Evolutionary conservation across 1,140 invertebrate genomes (phyloP).

Genomic region (Theocolax elegans): DNA sequence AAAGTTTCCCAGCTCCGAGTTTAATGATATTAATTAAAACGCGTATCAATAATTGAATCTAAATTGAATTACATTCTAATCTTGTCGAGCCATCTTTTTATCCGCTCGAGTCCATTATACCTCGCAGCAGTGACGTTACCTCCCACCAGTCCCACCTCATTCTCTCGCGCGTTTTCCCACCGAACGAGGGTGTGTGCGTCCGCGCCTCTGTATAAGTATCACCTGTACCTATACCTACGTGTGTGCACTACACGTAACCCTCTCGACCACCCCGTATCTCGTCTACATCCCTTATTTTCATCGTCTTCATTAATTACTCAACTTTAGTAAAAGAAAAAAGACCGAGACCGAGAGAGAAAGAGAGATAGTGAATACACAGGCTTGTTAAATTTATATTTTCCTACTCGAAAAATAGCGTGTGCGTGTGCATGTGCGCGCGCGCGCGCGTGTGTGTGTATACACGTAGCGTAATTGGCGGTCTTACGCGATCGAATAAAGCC

Average conservation of each 20-base stretch:
- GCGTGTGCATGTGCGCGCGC: too few relatives aligned
- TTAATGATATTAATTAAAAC: slow-evolving; percentile 51
- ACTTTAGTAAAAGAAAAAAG: neutral
- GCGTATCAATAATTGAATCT: slow-evolving; percentile 53
- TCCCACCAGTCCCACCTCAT: neutral
- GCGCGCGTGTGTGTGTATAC: too few relatives aligned
- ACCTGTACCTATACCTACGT: too few relatives aligned
- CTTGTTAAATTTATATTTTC: too few relatives aligned
- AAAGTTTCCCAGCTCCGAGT: slow-evolving; percentile 13
- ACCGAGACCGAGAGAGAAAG: neutral
- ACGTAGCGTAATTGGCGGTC: too few relatives aligned
- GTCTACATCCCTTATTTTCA: slow-evolving; percentile 22
- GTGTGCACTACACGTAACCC: too few relatives aligned
- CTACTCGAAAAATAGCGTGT: too few relatives aligned
- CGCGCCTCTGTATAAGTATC: too few relatives aligned
- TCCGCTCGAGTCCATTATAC: slow-evolving; percentile 29
- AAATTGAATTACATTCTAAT: slow-evolving; percentile 53
- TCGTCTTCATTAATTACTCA: slow-evolving; percentile 37
- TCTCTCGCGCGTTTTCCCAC: neutral
- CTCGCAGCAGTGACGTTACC: neutral
- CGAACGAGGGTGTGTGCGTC: slow-evolving; percentile 16
- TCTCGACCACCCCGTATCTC: too few relatives aligned
- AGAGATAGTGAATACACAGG: neutral
- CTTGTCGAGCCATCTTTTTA: slow-evolving; percentile 48
- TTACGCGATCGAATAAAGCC: too few relatives aligned